Base-by-base conservation (phyloP, 2,888 invertebrate species). In the Steinernema scapterisci region DNA sequence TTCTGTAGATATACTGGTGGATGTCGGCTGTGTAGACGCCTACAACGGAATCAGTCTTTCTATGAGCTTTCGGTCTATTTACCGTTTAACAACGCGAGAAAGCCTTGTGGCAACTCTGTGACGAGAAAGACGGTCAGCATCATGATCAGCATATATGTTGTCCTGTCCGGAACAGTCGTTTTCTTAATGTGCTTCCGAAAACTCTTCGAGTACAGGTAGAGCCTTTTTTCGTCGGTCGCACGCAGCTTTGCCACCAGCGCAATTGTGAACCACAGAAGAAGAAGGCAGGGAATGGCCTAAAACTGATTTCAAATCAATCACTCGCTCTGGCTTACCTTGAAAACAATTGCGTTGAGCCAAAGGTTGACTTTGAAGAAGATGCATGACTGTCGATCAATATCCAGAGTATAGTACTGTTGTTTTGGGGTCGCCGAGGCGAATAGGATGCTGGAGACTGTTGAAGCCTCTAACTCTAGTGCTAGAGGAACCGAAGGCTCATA, bases 171-270 rank as follows among this genome's bases (percentile, higher is more conserved):
- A 23, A 83, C 80, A 1, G 84, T 83, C n/a, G 83, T 83, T 72
- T 82, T 82, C 72, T 82, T 82, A 13, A 83, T 78, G 44, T 82
- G 83, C 52, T 82, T 82, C 48, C 84, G 80, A 72, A 82, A 83
- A 43, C 81, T 81, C 71, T 83, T 83, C 31, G 81, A 81, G 71
- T 83, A 89, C 85, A 84, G 80, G 77, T 81, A 79, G 45, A 82
- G 81, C 23, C 83, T 46, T 52, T 83, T 83, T 72, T 83, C 82
- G 43, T 84, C 82, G 0, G 83, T 83, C 44, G 79, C 80, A 27
- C 82, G 71, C 9, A 84, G 72, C 71, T 82, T 84, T 7, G 78
- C n/a, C 13, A 84, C 81, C 46, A 84, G 70, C 0, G 81, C 81
- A 7, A 82, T 72, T 0, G 83, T 84, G 73, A 84, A 84, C 81